These are phyloP conservation scores for Steinernema hermaphroditum DNA, from an alignment of 2,888 invertebrate genomes.

Conservation along the genomic window DNA sequence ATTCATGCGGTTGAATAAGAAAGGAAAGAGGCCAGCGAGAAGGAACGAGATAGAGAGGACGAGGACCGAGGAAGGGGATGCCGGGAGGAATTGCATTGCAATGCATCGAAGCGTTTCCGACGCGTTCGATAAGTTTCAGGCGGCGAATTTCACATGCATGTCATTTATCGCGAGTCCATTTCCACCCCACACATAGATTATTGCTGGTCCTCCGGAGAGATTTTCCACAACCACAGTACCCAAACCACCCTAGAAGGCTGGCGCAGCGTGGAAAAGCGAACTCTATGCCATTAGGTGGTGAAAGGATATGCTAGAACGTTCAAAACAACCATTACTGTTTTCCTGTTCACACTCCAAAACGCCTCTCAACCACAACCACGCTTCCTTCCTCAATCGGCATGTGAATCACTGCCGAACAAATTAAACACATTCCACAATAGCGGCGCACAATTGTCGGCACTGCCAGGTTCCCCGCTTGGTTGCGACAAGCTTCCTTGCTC, in stretches of 20 bases:
- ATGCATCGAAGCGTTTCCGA: conserved; percentile 29
- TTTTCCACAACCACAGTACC: too few species aligned
- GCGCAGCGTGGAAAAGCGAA: too few species aligned
- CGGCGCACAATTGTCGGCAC: conserved; percentile 1
- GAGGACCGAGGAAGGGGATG: conserved; percentile 4
- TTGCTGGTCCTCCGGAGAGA: not conserved
- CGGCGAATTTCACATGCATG: conserved; percentile 27
- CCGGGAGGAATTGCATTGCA: conserved; percentile 14
- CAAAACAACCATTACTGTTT: too few species aligned
- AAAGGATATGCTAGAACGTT: too few species aligned
- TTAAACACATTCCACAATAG: not conserved
- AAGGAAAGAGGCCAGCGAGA: conserved; percentile 14
- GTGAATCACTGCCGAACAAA: conserved; percentile 11
- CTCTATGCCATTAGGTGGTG: too few species aligned
- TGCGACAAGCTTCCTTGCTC: conserved; percentile 10
- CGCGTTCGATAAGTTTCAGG: conserved; percentile 28
- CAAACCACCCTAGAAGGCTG: too few species aligned
- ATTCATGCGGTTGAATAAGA: conserved; percentile 22
- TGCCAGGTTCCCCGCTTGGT: conserved; percentile 8
- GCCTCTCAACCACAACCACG: not conserved
- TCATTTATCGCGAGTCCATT: conserved; percentile 2
- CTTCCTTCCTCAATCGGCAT: not conserved
- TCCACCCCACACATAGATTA: not conserved
- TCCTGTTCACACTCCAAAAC: not conserved
- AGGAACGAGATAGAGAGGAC: conserved; percentile 20